Conservation (phyloP, 2,888 invertebrate species). For the Hyposoter dolosus region DNA sequence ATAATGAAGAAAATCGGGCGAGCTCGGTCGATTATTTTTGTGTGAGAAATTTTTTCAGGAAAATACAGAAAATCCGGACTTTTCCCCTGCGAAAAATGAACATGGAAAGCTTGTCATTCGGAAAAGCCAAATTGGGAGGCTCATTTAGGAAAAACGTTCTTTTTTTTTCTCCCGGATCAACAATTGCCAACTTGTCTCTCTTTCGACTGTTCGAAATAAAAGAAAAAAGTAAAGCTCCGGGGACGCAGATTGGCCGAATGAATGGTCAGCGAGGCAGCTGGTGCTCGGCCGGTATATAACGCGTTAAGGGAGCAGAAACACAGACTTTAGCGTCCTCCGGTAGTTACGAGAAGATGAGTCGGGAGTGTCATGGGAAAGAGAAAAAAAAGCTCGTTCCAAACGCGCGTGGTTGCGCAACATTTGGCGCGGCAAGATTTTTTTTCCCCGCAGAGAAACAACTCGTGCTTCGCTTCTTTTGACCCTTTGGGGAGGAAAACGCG, state of each 20-base stretch:
- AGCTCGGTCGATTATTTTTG: neutral
- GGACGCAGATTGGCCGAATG: neutral
- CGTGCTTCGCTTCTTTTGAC: constrained; percentile 3
- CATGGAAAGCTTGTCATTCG: no score
- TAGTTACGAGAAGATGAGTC: neutral
- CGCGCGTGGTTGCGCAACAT: constrained; percentile 41
- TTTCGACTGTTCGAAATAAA: neutral
- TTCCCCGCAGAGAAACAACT: neutral
- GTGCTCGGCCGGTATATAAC: neutral
- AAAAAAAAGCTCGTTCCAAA: constrained; percentile 27
- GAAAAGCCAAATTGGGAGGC: no score
- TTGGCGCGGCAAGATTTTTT: constrained; percentile 20
- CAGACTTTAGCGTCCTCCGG: constrained; percentile 1
- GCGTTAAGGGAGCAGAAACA: neutral
- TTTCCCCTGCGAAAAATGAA: no score
- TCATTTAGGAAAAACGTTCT: no score
- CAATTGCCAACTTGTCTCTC: neutral
- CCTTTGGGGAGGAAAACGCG: neutral
- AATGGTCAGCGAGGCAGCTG: constrained; percentile 42
- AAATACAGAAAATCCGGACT: neutral
- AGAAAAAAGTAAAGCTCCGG: constrained; percentile 4
- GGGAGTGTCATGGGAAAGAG: neutral
- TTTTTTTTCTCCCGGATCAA: neutral
- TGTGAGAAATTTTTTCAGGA: neutral
- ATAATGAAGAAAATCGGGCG: neutral